Evolutionary conservation across 1,140 invertebrate genomes (phyloP).

Genomic region (Meloidogyne exigua): DNA sequence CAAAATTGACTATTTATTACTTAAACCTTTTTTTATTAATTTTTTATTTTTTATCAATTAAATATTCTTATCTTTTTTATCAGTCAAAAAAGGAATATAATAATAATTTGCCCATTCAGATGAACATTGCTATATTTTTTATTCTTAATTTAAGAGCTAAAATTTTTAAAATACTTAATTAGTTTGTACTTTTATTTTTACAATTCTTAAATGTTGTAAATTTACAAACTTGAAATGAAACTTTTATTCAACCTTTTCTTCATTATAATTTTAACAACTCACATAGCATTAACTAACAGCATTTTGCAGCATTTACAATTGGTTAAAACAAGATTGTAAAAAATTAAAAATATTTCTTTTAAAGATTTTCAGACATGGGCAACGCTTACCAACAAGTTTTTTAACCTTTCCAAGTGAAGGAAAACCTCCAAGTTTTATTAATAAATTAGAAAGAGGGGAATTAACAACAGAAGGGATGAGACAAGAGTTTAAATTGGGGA

Average conservation of each 20-base stretch:
- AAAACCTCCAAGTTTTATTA: background rate
- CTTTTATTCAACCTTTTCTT: background rate
- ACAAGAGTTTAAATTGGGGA: constrained; percentile 30
- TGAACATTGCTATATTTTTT: no score
- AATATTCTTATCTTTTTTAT: no score
- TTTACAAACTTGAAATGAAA: background rate
- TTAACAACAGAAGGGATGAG: constrained; percentile 32
- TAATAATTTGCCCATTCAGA: no score
- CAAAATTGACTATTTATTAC: no score
- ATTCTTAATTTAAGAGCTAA: no score
- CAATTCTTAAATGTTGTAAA: no score
- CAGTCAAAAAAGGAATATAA: no score
- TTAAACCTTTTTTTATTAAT: no score
- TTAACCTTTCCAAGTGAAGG: constrained; percentile 34
- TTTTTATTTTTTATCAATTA: no score
- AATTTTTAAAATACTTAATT: no score
- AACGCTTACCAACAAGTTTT: constrained; percentile 36
- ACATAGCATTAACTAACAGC: background rate
- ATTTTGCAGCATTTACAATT: background rate
- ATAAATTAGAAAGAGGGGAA: constrained; percentile 34
- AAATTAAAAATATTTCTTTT: background rate
- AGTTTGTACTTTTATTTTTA: no score
- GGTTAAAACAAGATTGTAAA: no score
- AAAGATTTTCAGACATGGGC: constrained; percentile 37
- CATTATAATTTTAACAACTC: background rate